These are phyloP conservation scores for Danaus plexippus DNA, from an alignment of 1,140 invertebrate genomes.

Conservation along the genomic window DNA sequence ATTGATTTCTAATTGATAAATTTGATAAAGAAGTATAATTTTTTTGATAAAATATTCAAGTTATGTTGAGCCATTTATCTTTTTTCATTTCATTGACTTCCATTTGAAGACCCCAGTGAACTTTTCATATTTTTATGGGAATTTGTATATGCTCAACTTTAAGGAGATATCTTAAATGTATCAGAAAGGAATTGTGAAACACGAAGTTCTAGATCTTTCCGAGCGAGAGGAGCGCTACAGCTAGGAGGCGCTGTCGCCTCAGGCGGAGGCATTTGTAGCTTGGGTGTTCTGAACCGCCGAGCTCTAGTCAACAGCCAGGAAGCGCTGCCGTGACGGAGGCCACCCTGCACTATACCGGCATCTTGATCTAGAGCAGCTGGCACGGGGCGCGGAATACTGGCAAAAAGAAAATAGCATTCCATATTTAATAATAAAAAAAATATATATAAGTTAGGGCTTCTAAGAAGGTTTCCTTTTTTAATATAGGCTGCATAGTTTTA, in stretches of 20 bases:
- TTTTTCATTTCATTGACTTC: too few relatives aligned
- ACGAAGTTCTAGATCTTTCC: constrained; percentile 47
- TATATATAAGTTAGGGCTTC: background rate
- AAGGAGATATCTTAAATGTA: constrained; percentile 15
- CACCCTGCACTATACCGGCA: constrained; percentile 21
- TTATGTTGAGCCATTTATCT: too few relatives aligned
- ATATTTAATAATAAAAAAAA: constrained; percentile 2
- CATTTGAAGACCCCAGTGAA: too few relatives aligned
- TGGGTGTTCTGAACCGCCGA: constrained; percentile 44
- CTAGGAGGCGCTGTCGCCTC: constrained; percentile 40
- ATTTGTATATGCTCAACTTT: background rate
- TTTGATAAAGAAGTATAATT: too few relatives aligned
- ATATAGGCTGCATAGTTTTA: too few relatives aligned
- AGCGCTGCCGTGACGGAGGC: constrained; percentile 38
- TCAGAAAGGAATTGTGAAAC: constrained; percentile 44
- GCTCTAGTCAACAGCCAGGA: constrained; percentile 56
- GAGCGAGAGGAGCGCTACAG: constrained; percentile 35
- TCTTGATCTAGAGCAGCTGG: constrained; percentile 36
- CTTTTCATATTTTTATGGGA: background rate
- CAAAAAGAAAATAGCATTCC: constrained; percentile 9
- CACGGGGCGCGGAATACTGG: constrained; percentile 38
- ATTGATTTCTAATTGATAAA: too few relatives aligned
- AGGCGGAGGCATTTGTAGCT: constrained; percentile 33
- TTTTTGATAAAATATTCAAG: too few relatives aligned
- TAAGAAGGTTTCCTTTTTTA: too few relatives aligned